These are phyloP conservation scores for Protodeltote pygarga DNA, from an alignment of 2,888 invertebrate species.

Conservation along the genomic window DNA sequence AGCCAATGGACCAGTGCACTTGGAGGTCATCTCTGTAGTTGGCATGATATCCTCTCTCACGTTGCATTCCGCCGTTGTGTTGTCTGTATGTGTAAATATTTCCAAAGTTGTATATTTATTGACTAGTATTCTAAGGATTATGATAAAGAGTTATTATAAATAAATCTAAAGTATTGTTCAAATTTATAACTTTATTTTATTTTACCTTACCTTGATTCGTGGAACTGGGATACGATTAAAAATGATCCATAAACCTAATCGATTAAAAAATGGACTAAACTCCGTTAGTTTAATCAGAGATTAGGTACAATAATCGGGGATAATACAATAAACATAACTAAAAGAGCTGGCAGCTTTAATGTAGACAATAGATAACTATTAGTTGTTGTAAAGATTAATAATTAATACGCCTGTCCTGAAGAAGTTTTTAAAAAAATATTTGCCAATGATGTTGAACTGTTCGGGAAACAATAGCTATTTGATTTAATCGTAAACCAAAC, in stretches of 20 bases:
- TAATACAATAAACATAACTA: too few relatives aligned
- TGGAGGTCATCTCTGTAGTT: slow-evolving; percentile 61
- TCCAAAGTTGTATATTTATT: slow-evolving; percentile 84
- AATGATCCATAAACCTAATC: slow-evolving; percentile 1
- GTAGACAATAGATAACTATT: not conserved
- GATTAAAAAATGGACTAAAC: slow-evolving; percentile 1
- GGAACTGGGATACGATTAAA: slow-evolving; percentile 4
- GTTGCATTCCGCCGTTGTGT: slow-evolving; percentile 71
- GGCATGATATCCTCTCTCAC: slow-evolving; percentile 50
- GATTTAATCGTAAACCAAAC: slow-evolving; percentile 18
- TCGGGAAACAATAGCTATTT: slow-evolving; percentile 35
- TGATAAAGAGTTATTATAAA: slow-evolving; percentile 70
- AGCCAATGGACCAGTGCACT: slow-evolving; percentile 66
- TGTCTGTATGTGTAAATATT: slow-evolving; percentile 73
- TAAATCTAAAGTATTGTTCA: slow-evolving; percentile 74
- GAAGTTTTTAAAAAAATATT: too few relatives aligned
- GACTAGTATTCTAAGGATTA: slow-evolving; percentile 68
- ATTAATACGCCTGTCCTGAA: slow-evolving; percentile 18
- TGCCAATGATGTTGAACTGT: too few relatives aligned
- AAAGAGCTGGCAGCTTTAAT: not conserved
- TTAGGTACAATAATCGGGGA: slow-evolving; percentile 25
- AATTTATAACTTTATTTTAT: slow-evolving; percentile 57
- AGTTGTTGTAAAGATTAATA: slow-evolving; percentile 24
- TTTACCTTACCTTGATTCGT: slow-evolving; percentile 53
- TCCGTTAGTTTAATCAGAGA: slow-evolving; percentile 13